phyloP scores from a whole-genome alignment of 2,113 vertebrate species.

The Myrmophylax atrothorax region DNA sequence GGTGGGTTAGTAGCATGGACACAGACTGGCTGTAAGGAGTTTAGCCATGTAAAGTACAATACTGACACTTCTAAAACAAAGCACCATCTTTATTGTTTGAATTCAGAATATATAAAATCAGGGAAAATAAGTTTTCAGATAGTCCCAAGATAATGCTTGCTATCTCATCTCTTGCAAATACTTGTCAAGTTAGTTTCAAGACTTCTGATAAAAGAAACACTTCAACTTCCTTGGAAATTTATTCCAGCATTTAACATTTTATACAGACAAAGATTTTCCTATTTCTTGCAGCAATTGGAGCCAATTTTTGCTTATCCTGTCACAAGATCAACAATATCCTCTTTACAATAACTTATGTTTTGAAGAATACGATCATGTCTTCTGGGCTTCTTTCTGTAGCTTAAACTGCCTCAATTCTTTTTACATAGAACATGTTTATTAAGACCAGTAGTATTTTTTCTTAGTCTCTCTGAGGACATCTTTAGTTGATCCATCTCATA shows the following conservation, averaged over 20 bases:
- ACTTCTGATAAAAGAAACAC: not conserved
- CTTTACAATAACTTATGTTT: not conserved
- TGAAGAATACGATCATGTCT: not conserved
- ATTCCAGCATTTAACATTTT: not conserved
- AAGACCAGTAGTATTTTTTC: not conserved
- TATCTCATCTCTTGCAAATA: not conserved
- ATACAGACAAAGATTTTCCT: not conserved
- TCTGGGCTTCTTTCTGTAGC: not conserved
- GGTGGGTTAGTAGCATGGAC: not conserved
- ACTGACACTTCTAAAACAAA: not conserved
- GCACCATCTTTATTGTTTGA: not conserved
- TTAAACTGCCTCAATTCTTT: not conserved
- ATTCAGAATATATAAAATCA: not conserved
- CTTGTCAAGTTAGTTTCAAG: not conserved
- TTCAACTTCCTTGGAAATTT: not conserved
- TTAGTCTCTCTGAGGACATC: not conserved
- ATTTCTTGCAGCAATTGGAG: not conserved
- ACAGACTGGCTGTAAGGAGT: not conserved
- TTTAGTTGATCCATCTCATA: not conserved
- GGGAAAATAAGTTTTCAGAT: not conserved
- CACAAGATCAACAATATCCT: not conserved
- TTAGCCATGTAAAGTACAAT: not conserved
- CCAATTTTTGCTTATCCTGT: not conserved
- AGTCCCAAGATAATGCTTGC: not conserved
- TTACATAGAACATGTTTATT: not conserved